Percentiles rank a stretch among this genome's conserved stretches.
Conservation (phyloP, 2,888 invertebrate species). For the Neocrepidodera transversa region DNA sequence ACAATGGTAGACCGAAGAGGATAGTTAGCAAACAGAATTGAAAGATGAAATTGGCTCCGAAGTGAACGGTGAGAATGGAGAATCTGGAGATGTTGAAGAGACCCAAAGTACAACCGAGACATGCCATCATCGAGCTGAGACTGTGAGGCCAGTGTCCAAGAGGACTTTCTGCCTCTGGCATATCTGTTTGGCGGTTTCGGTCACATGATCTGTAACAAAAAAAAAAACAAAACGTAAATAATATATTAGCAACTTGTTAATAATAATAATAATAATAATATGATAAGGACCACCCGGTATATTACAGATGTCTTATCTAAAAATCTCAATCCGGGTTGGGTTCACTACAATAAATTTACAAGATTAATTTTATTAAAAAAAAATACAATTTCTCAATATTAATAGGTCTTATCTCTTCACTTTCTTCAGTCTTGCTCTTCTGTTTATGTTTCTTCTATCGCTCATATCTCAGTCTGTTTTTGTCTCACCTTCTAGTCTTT, state of each 20-base stretch:
- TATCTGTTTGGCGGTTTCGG: constrained; percentile 58
- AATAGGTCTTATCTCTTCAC: too few species aligned
- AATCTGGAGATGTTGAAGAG: constrained; percentile 81
- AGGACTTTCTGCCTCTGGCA: constrained; percentile 63
- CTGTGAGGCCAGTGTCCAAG: constrained; percentile 73
- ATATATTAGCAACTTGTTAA: neutral
- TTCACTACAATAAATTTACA: too few species aligned
- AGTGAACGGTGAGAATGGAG: constrained; percentile 84
- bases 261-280: too few species aligned
- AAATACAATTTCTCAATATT: too few species aligned
- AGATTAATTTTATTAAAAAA: too few species aligned
- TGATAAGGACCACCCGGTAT: too few species aligned
- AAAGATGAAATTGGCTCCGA: constrained; percentile 87
- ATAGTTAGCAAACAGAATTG: constrained; percentile 87
- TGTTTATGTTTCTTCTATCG: too few species aligned
- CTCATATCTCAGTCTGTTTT: too few species aligned
- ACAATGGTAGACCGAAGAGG: constrained; percentile 74
- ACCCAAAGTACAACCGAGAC: constrained; percentile 85
- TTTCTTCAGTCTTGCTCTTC: too few species aligned
- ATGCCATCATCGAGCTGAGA: constrained; percentile 81
- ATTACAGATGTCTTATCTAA: too few species aligned
- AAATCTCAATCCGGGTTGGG: too few species aligned
- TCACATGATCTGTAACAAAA: constrained; percentile 63
- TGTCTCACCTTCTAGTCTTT: too few species aligned
- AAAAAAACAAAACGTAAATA: constrained; percentile 17